Conservation (phyloP, 2,888 invertebrate species). For the Ectemnius lituratus region DNA sequence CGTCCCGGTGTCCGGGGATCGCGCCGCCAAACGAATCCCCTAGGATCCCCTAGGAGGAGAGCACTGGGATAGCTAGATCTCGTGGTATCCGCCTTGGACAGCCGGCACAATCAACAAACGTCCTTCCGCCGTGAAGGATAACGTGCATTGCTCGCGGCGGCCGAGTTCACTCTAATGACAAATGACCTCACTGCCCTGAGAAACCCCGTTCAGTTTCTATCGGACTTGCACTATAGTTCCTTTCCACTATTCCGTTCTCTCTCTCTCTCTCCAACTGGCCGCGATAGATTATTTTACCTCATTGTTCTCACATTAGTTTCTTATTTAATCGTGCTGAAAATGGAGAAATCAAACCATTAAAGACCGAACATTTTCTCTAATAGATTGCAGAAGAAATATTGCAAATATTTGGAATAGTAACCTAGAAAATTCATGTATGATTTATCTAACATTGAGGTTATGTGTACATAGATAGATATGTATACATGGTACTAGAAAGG, state of each 20-base stretch:
- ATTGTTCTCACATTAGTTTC: no score
- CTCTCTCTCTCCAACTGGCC: slow-evolving; percentile 2
- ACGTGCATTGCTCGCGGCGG: neutral
- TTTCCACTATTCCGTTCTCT: slow-evolving; percentile 32
- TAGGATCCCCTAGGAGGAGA: neutral
- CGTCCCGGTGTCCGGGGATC: slow-evolving; percentile 1
- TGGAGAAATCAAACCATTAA: no score
- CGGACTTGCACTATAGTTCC: slow-evolving; percentile 28
- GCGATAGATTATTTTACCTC: slow-evolving; percentile 16
- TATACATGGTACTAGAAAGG: no score
- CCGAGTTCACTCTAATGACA: slow-evolving; percentile 32
- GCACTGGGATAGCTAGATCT: neutral
- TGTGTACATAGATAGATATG: no score
- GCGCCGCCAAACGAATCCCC: neutral
- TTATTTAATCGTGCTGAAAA: no score
- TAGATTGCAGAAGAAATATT: no score
- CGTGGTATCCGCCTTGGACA: neutral
- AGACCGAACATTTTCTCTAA: no score
- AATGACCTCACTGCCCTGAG: slow-evolving; percentile 18
- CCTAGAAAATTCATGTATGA: no score
- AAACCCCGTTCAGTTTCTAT: slow-evolving; percentile 37
- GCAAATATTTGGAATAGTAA: no score
- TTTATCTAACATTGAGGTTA: neutral
- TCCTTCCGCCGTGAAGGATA: slow-evolving; percentile 9
- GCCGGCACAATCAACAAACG: slow-evolving; percentile 24